Conservation (phyloP, 2,797 vertebrate genomes). For the Mormyrus proboscirostris region DNA sequence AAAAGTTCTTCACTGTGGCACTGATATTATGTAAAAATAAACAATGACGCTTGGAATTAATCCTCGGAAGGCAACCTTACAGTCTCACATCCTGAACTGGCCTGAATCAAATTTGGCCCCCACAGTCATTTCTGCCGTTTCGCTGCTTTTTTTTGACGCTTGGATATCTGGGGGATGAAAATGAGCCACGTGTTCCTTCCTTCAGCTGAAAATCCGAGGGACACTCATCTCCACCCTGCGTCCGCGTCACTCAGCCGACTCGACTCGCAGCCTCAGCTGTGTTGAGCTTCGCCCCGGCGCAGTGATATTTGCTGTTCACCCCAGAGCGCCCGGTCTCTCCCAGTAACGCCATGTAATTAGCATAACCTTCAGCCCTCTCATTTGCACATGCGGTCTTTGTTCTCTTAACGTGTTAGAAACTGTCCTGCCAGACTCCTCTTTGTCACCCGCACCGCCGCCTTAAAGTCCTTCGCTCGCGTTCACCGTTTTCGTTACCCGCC, state of each 20-base stretch:
- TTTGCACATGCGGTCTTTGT: neutral
- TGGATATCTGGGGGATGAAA: neutral
- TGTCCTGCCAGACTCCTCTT: neutral
- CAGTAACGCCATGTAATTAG: neutral
- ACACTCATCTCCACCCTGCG: neutral
- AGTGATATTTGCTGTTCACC: neutral
- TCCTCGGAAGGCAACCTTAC: neutral
- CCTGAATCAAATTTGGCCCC: neutral
- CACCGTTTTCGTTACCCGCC: neutral
- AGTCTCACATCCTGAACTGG: neutral
- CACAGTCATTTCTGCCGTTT: neutral
- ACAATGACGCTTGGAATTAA: neutral
- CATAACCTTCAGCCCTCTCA: neutral
- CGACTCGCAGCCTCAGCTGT: neutral
- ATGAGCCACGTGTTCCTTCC: neutral
- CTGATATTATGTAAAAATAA: neutral
- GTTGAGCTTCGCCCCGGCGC: neutral
- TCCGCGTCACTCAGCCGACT: neutral
- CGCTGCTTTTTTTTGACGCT: neutral
- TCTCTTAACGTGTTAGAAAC: neutral
- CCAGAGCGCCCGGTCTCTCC: neutral
- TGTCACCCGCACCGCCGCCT: neutral
- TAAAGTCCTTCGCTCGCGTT: neutral
- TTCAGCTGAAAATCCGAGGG: neutral
- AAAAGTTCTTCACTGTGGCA: constrained; percentile 18